These are phyloP conservation scores for Paragorgia papillata DNA, from an alignment of 92 coral and sea anemone genomes.

Conservation along the genomic window DNA sequence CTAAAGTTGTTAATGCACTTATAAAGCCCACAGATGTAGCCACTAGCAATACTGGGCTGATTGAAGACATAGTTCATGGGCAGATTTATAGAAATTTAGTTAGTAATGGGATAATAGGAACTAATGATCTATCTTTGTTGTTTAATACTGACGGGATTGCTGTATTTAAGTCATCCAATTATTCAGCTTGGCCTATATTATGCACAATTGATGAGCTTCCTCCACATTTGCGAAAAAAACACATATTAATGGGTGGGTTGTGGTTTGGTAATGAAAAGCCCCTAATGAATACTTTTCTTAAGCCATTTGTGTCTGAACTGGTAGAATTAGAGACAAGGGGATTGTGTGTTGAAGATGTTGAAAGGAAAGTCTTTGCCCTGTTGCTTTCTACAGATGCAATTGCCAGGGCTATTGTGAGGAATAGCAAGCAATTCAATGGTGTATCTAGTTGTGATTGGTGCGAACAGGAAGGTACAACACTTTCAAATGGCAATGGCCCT, in stretches of 20 bases:
- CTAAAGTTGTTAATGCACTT: background rate
- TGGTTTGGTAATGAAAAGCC: constrained; percentile 8
- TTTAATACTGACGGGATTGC: background rate
- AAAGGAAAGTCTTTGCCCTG: background rate
- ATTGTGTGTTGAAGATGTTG: background rate
- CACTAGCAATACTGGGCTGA: no score
- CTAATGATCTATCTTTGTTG: background rate
- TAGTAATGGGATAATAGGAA: no score
- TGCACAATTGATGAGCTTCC: background rate
- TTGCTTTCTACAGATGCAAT: background rate
- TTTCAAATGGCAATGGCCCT: background rate
- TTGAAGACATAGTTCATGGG: no score
- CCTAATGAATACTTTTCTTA: background rate
- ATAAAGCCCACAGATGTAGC: background rate
- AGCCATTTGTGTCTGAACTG: background rate
- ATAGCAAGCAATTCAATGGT: background rate
- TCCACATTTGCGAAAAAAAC: background rate
- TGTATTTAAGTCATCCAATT: background rate
- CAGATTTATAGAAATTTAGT: no score
- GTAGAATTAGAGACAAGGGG: background rate
- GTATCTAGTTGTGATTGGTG: constrained; percentile 1
- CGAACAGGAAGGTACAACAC: background rate
- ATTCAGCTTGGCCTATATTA: constrained; percentile 1
- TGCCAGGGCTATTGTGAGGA: background rate
- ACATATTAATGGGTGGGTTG: background rate